Evolutionary conservation across 2,113 vertebrate species (phyloP), one percentile per base, ranked within the genome.

Genomic region (Ctenodactylus gundi): DNA sequence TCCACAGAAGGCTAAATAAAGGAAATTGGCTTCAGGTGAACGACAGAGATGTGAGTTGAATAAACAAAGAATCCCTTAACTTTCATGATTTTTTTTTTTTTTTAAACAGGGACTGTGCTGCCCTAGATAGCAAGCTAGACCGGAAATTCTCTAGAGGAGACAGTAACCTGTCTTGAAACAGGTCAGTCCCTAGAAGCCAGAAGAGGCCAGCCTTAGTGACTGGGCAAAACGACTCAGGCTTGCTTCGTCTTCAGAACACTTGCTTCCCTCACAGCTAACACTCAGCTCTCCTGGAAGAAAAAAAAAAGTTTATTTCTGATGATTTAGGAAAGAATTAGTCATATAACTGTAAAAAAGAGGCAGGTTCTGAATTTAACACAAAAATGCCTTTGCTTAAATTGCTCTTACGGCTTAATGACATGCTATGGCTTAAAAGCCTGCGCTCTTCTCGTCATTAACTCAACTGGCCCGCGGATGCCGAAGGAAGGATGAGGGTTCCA

Each of bases 301-400:
- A n/a, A n/a, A 90, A 81, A 95, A 93, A 94, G 87, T 93, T 94
- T 94, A 97, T 85, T 96, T 96, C 97, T 97, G 94, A 91, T 53
- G 92, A 90, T 85, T 96, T 93, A 55, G 96, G 88, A 77, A 70
- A 92, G 91, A 95, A 97, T 96, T 96, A 95, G 95, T 96, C 97
- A 92, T 34, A 44, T 46, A 88, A 81, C 93, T 94, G 91, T 76
- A 96, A 80, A 93, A n/a, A 92, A 94, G 95, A 93, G 85, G 90
- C 75, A 96, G 80, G 95, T 88, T 91, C 90, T 96, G 41, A 97
- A 82, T 93, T 86, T 80, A 96, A 94, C 85, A 88, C 72, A 95
- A 94, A 97, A 78, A 90, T 76, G 90, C 75, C 91, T 97, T 93
- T 7, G 13, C 68, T 94, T 85, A 67, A 96, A 93, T 84, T 92